These are phyloP conservation scores for Gandaritis pyraliata DNA, from an alignment of 2,888 invertebrate genomes.

Conservation along the genomic window DNA sequence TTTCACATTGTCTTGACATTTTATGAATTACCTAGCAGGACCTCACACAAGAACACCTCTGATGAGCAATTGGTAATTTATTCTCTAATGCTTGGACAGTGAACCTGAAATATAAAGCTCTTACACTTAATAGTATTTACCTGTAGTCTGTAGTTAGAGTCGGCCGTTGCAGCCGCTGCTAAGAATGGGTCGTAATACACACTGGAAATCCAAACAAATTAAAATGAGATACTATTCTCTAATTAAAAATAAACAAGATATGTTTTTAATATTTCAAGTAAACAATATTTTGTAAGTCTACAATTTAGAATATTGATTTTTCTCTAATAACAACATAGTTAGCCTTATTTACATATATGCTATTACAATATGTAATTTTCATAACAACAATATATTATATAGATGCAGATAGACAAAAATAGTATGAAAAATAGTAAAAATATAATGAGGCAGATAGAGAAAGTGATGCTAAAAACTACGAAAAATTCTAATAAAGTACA, in stretches of 20 bases:
- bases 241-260: not conserved
- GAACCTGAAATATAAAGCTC: not conserved
- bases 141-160: slow-evolving; percentile 96
- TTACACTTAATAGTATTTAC: slow-evolving; percentile 77
- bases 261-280: slow-evolving; percentile 3
- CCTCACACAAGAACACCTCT: too few species aligned
- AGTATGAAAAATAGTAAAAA: too few species aligned
- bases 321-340: not conserved
- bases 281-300: slow-evolving; percentile 24
- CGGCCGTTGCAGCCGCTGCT: slow-evolving; percentile 93
- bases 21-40: too few species aligned
- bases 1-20: too few species aligned
- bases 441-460: slow-evolving; percentile 23
- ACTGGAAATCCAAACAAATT: slow-evolving; percentile 84
- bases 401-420: slow-evolving; percentile 27
- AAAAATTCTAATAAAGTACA: slow-evolving; percentile 16
- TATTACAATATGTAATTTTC: slow-evolving; percentile 18
- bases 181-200: slow-evolving; percentile 98
- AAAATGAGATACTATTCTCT: slow-evolving; percentile 18
- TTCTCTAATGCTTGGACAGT: too few species aligned
- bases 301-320: slow-evolving; percentile 12
- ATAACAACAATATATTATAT: slow-evolving; percentile 18
- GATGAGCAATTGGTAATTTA: too few species aligned
- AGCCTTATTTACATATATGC: slow-evolving; percentile 12
- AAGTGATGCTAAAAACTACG: slow-evolving; percentile 5